Evolutionary conservation across 2,113 vertebrate genomes (phyloP).

Genomic region (Thamnaconus septentrionalis): DNA sequence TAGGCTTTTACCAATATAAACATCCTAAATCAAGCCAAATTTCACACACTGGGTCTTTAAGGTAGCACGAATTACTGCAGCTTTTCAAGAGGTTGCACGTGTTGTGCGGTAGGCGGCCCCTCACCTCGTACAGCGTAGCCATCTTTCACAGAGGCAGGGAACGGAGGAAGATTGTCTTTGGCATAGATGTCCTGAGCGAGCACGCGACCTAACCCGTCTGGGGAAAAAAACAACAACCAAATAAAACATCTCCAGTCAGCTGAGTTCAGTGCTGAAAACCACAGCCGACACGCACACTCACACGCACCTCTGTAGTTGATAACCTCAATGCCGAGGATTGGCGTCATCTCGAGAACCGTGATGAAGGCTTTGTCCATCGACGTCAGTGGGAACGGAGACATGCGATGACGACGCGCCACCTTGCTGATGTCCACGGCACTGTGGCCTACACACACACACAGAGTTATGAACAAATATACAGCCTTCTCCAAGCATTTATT

Average conservation of each 20-base stretch:
- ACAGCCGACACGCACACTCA: background rate
- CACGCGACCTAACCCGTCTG: constrained; percentile 97
- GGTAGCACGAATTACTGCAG: too few species aligned
- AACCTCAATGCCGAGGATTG: constrained; percentile 96
- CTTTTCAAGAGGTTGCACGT: too few species aligned
- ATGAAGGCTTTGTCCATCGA: constrained; percentile 99
- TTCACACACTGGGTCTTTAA: too few species aligned
- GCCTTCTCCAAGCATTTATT: background rate
- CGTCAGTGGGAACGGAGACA: constrained; percentile 98
- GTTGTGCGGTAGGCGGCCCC: background rate
- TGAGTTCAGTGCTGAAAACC: background rate
- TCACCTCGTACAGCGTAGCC: constrained; percentile 98
- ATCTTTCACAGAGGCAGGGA: constrained; percentile 97
- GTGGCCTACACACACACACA: constrained; percentile 79
- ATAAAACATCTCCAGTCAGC: background rate
- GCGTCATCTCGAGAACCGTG: constrained; percentile 98
- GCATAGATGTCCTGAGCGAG: constrained; percentile 99
- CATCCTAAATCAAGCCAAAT: too few species aligned
- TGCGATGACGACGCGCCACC: constrained; percentile 96
- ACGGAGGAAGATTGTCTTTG: constrained; percentile 98
- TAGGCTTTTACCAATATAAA: too few species aligned
- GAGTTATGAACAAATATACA: background rate
- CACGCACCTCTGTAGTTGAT: constrained; percentile 94
- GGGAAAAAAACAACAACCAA: background rate
- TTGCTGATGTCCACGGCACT: constrained; percentile 99